Conservation (phyloP, 2,888 invertebrate genomes). For the Eilema depressum region DNA sequence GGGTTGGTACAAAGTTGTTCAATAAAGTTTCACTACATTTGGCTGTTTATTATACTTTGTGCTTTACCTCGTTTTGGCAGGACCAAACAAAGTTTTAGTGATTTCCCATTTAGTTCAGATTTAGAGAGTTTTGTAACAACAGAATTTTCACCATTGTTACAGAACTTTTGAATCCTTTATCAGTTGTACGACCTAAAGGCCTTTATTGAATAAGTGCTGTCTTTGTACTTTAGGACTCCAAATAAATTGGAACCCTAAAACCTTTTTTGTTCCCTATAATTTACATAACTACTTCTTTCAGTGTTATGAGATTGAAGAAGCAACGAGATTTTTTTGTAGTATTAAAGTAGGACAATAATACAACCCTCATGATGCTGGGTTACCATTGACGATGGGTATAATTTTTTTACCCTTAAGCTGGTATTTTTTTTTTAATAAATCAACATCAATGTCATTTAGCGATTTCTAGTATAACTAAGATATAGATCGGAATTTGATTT, state of each 20-base stretch:
- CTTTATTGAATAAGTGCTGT: constrained; percentile 39
- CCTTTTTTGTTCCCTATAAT: constrained; percentile 28
- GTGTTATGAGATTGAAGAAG: constrained; percentile 15
- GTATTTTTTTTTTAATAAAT: background rate
- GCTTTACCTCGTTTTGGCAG: no score
- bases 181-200: constrained; percentile 26
- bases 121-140: background rate
- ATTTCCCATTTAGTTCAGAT: background rate
- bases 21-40: no score
- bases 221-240: constrained; percentile 30
- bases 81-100: background rate
- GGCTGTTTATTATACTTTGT: no score
- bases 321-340: background rate
- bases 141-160: background rate
- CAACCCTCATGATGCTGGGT: background rate
- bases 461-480: background rate
- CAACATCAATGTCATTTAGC: background rate
- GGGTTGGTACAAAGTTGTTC: no score
- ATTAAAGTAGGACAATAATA: background rate
- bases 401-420: no score
- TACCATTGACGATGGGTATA: background rate
- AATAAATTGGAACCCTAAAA: constrained; percentile 32
- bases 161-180: constrained; percentile 29
- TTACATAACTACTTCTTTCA: constrained; percentile 14
- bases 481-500: no score